phyloP scores from a whole-genome alignment of 2,888 invertebrate genomes.

The Pammene fasciana region DNA sequence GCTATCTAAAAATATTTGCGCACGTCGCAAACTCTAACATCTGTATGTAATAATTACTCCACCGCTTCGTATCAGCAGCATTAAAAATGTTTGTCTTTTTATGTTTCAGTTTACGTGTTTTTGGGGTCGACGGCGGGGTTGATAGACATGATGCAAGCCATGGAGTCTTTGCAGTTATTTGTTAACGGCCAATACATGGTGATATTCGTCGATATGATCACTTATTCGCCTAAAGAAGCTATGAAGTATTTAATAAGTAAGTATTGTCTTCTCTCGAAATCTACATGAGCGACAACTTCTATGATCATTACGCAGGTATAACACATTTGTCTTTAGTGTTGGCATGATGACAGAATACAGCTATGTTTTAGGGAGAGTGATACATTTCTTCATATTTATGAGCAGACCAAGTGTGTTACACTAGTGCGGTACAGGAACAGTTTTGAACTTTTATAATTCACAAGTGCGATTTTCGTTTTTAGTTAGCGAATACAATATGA shows the following conservation, averaged over 20 bases:
- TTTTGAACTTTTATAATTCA: too few relatives aligned
- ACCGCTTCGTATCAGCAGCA: neutral
- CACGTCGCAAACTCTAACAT: conserved; percentile 5
- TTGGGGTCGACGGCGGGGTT: conserved; percentile 93
- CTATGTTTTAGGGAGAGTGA: too few relatives aligned
- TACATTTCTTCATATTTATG: too few relatives aligned
- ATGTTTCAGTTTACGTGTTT: conserved; percentile 94
- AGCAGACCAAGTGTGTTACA: too few relatives aligned
- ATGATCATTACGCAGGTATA: neutral
- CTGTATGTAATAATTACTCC: conserved; percentile 15
- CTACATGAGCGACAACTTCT: too few relatives aligned
- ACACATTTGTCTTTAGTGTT: too few relatives aligned
- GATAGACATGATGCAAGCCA: conserved; percentile 94
- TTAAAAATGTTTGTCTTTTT: conserved; percentile 11
- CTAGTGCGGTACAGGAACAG: too few relatives aligned
- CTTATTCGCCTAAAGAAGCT: conserved; percentile 89
- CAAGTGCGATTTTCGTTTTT: too few relatives aligned
- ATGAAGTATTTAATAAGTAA: conserved; percentile 92
- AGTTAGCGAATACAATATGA: too few relatives aligned
- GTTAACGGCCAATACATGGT: conserved; percentile 97
- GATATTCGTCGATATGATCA: conserved; percentile 96
- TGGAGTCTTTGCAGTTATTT: conserved; percentile 94
- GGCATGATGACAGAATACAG: too few relatives aligned
- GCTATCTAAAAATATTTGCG: conserved; percentile 29
- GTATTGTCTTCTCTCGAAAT: conserved; percentile 55